Evolutionary conservation across 2,797 vertebrate species (phyloP).

Genomic region (Carduelis carduelis): DNA sequence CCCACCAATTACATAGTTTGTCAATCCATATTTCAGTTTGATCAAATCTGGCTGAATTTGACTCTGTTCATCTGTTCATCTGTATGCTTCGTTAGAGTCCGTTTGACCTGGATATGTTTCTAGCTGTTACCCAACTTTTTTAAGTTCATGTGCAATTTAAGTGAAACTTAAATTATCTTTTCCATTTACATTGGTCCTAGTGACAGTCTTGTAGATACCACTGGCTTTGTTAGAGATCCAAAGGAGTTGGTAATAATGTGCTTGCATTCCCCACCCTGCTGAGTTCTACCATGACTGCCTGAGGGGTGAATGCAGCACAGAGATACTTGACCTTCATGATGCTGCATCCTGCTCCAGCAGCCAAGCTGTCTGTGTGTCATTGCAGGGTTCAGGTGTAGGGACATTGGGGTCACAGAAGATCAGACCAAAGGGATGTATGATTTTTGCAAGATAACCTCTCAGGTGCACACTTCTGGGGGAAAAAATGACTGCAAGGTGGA

Average conservation of each 20-base stretch:
- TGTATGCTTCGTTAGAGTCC: neutral
- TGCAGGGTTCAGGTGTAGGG: neutral
- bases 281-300: neutral
- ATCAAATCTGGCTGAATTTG: neutral
- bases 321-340: neutral
- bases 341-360: neutral
- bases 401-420: neutral
- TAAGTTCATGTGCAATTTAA: neutral
- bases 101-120: neutral
- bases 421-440: neutral
- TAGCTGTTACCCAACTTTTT: neutral
- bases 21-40: neutral
- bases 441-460: neutral
- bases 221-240: neutral
- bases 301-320: neutral
- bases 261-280: fast-evolving
- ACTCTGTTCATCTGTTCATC: neutral
- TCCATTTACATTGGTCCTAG: neutral
- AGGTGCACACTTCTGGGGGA: neutral
- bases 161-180: neutral
- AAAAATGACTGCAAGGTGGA: neutral
- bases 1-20: neutral
- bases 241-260: neutral
- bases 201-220: neutral
- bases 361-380: neutral